Base-by-base conservation (phyloP, 2,888 invertebrate genomes). In the Laothoe populi region DNA sequence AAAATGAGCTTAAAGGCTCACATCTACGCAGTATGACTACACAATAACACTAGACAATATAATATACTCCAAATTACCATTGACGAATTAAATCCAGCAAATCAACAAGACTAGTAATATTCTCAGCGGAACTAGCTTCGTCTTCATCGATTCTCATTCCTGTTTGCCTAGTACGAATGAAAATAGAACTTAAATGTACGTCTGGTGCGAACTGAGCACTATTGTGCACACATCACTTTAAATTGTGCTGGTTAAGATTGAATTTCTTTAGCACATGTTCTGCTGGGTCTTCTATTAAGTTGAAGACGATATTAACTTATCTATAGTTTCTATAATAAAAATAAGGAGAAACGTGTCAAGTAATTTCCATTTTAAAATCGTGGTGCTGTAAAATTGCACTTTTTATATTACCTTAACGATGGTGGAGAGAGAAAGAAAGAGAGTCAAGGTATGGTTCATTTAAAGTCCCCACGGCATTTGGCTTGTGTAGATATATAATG, bases 201-300 rank as follows among this genome's bases (percentile, higher is more conserved):
- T 44, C 44, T 44, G 44, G 66, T 44, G 45, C 62, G 63, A 73
- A 74, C 78, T 73, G 71, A 73, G 75, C 73, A 68, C 78, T 69
- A 80, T 82, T 80, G 80, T 80, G 73, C 67, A 71, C 69, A 71
- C 72, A 71, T 73, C 75, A 71, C 72, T 74, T 70, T 67, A 69
- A 68, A 76, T 74, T 80, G 78, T 76, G 74, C 63, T 66, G 61
- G 64, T 63, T 66, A 70, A 77, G 79, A 84, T 84, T 84, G 79
- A 81, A 82, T 84, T 84, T 82, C 79, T 79, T 75, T 72, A 71
- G 73, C 74, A 72, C 74, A 77, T 76, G 49, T 19, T 16, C 16
- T 35, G 31, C 35, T 53, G 53, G 19, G 8, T 44, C 7, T 16
- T 44, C 16, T 7, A 44, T 44, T 7, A 44, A 44, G n/a, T n/a